These are phyloP conservation scores for Lasius fuliginosus DNA, from an alignment of 2,888 invertebrate genomes.

Conservation along the genomic window DNA sequence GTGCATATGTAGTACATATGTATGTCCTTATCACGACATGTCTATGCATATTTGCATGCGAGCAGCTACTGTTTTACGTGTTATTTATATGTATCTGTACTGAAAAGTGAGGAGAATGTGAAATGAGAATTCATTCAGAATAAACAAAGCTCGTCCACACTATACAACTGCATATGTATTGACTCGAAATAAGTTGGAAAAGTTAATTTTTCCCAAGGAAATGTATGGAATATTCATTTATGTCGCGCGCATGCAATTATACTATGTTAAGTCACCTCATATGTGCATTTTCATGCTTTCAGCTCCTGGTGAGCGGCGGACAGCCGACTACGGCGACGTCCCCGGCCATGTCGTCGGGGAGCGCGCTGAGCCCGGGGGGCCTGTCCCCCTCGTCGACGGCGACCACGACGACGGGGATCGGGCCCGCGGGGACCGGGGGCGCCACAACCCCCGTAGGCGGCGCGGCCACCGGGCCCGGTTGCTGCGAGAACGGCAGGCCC, in stretches of 20 bases:
- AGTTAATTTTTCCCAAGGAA: constrained; percentile 14
- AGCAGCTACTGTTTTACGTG: not conserved
- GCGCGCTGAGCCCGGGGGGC: constrained; percentile 92
- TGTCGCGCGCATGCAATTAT: constrained; percentile 1
- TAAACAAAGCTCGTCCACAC: not conserved
- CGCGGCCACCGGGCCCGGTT: constrained; percentile 86
- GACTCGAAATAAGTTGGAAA: constrained; percentile 8
- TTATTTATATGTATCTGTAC: constrained; percentile 47
- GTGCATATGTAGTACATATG: constrained; percentile 44
- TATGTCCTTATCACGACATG: constrained; percentile 29
- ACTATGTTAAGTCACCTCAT: not conserved
- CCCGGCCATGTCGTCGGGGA: constrained; percentile 92
- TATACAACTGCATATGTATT: not conserved
- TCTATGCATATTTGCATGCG: constrained; percentile 5
- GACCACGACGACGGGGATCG: constrained; percentile 85
- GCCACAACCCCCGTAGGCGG: constrained; percentile 85
- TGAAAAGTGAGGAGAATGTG: constrained; percentile 4
- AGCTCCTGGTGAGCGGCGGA: constrained; percentile 92
- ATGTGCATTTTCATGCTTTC: constrained; percentile 77
- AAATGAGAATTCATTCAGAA: constrained; percentile 3
- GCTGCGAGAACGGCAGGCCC: constrained; percentile 97
- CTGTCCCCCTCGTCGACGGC: constrained; percentile 87
- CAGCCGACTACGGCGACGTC: constrained; percentile 91
- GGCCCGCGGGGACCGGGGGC: constrained; percentile 78
- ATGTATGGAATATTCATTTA: constrained; percentile 3